Conservation (phyloP, 2,888 invertebrate species). For the Hanleya hanleyi region DNA sequence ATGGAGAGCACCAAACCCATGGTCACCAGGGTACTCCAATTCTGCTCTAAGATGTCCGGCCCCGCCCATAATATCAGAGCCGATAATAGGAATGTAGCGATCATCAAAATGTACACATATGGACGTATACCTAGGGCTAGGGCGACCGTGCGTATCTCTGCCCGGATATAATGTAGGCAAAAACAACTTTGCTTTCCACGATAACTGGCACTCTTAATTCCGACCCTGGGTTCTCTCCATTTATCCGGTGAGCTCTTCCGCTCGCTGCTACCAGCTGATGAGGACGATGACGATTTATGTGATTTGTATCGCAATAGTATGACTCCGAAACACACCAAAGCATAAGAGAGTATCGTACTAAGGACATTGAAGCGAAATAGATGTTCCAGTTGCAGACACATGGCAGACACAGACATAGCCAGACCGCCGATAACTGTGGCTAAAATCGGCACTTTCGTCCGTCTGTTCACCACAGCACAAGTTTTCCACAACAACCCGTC, state of each 20-base stretch:
- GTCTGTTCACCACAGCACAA: conserved; percentile 81
- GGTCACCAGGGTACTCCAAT: neutral
- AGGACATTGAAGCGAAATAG: conserved; percentile 95
- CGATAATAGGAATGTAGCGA: neutral
- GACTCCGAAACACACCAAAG: conserved; percentile 90
- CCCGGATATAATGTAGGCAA: too few relatives aligned
- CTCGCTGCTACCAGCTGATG: too few relatives aligned
- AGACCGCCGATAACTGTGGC: conserved; percentile 58
- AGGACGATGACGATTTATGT: too few relatives aligned
- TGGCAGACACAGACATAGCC: conserved; percentile 79
- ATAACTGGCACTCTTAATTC: too few relatives aligned
- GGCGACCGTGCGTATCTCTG: too few relatives aligned
- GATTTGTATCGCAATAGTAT: conserved; percentile 85
- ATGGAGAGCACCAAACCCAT: neutral
- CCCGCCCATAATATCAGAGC: neutral
- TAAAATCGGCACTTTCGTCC: conserved; percentile 78
- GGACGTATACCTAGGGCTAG: too few relatives aligned
- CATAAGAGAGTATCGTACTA: conserved; percentile 76
- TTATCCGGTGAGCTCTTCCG: too few relatives aligned
- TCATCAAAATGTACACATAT: neutral
- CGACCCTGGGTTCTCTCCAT: too few relatives aligned
- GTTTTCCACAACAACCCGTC: conserved; percentile 87
- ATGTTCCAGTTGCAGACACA: conserved; percentile 89
- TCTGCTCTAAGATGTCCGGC: neutral
- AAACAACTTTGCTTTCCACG: too few relatives aligned